phyloP scores from a whole-genome alignment of 1,140 invertebrate genomes.

The Zaprionus inermis region DNA sequence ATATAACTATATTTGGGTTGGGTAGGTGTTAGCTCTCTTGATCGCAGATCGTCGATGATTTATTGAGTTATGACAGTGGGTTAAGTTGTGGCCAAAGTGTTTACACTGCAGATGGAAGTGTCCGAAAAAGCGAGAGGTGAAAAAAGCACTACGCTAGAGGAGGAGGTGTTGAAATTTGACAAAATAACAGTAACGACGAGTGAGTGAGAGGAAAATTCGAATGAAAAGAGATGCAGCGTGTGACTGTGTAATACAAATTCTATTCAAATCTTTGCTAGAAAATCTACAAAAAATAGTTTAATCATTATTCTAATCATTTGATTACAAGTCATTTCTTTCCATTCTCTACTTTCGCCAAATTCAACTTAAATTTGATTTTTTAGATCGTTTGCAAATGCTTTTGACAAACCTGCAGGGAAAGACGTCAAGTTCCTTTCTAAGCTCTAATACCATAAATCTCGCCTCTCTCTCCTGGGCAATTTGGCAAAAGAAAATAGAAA shows the following conservation, averaged over 20 bases:
- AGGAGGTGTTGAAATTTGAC: conserved; percentile 4
- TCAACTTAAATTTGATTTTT: neutral
- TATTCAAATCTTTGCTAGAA: no score
- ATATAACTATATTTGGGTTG: conserved; percentile 76
- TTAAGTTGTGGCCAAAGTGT: conserved; percentile 66
- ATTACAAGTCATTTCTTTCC: neutral
- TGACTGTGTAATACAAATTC: no score
- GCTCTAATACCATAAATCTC: conserved; percentile 59
- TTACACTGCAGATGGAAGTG: conserved; percentile 64
- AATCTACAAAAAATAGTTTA: no score
- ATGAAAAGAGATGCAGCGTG: neutral
- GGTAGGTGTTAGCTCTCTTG: conserved; percentile 71
- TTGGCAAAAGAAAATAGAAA: conserved; percentile 23
- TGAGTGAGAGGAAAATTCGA: neutral
- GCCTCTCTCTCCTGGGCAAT: conserved; percentile 48
- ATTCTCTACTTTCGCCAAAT: neutral
- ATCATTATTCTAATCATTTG: neutral
- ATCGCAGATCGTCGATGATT: conserved; percentile 55
- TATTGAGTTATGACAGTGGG: conserved; percentile 79
- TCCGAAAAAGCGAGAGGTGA: conserved; percentile 35
- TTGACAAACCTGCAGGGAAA: conserved; percentile 23
- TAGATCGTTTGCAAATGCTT: neutral
- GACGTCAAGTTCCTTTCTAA: conserved; percentile 60
- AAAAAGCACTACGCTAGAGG: neutral
- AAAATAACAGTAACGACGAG: conserved; percentile 3